phyloP scores from a whole-genome alignment of 2,797 vertebrate species.

The Echeneis naucrates region DNA sequence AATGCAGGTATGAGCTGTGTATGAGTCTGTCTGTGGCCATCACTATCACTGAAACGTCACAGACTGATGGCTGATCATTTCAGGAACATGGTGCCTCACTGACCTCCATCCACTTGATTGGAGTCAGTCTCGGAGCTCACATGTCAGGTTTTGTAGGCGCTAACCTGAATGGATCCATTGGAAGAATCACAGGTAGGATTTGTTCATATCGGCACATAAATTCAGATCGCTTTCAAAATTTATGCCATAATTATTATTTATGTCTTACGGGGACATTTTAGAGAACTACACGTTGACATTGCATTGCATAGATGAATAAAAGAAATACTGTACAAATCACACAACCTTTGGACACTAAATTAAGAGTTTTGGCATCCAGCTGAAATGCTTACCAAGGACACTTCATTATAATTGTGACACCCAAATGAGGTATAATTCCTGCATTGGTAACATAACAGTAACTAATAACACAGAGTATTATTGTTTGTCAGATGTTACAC shows the following conservation, averaged over 20 bases:
- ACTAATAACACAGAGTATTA: slow-evolving; percentile 1
- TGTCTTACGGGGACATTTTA: background rate
- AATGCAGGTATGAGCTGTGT: slow-evolving; percentile 86
- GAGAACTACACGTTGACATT: background rate
- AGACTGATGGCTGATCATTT: background rate
- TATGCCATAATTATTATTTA: background rate
- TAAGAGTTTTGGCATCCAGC: background rate
- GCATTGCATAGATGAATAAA: background rate
- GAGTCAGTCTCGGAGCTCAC: slow-evolving; percentile 95
- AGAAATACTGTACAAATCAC: background rate
- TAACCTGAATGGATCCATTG: slow-evolving; percentile 86
- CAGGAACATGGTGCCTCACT: slow-evolving; percentile 86
- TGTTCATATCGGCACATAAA: background rate
- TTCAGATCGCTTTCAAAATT: background rate
- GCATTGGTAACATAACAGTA: background rate
- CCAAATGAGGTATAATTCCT: background rate
- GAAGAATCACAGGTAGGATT: slow-evolving; percentile 93
- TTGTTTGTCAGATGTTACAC: background rate
- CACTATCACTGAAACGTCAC: background rate
- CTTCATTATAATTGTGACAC: background rate
- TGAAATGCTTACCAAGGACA: slow-evolving; percentile 4
- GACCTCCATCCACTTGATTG: slow-evolving; percentile 89
- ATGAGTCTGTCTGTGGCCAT: background rate
- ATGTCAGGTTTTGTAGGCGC: slow-evolving; percentile 93
- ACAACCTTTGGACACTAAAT: background rate